Evolutionary conservation across 2,888 invertebrate genomes (phyloP).

Genomic region (Acronicta aceris): DNA sequence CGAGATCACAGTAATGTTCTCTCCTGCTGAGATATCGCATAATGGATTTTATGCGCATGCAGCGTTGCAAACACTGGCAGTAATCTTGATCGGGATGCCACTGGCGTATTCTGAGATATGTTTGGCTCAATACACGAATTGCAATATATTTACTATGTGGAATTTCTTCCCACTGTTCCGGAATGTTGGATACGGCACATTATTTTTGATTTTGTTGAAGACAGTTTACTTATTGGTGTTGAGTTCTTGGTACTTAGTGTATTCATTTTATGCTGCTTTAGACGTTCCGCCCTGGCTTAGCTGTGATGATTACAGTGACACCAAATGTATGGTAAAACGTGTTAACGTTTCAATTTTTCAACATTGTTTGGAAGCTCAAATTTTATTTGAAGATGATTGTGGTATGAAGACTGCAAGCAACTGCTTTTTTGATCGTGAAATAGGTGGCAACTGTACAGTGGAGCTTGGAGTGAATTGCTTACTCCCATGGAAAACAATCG

Average conservation of each 20-base stretch:
- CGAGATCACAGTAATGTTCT: conserved; percentile 70
- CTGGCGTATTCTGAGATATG: conserved; percentile 82
- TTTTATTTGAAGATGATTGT: conserved; percentile 75
- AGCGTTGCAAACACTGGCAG: conserved; percentile 62
- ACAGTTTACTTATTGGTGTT: conserved; percentile 71
- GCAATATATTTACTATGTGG: conserved; percentile 76
- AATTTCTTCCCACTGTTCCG: conserved; percentile 79
- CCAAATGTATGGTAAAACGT: conserved; percentile 81
- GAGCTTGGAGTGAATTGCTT: conserved; percentile 58
- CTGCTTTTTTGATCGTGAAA: conserved; percentile 78
- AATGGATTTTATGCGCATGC: conserved; percentile 72
- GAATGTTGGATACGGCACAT: conserved; percentile 72
- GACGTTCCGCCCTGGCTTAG: conserved; percentile 80
- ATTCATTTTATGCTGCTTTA: conserved; percentile 72
- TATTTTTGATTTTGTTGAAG: conserved; percentile 73
- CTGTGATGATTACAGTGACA: conserved; percentile 71
- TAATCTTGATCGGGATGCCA: conserved; percentile 79
- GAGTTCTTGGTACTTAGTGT: conserved; percentile 77
- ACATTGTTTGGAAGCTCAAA: conserved; percentile 79
- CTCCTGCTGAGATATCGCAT: conserved; percentile 72
- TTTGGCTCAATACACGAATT: conserved; percentile 80
- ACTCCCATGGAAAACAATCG: conserved; percentile 71
- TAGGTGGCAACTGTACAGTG: conserved; percentile 70
- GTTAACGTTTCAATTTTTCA: conserved; percentile 79
- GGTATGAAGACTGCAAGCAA: conserved; percentile 80